phyloP scores from a whole-genome alignment of 1,140 invertebrate species.

The Aphidius ervi region DNA sequence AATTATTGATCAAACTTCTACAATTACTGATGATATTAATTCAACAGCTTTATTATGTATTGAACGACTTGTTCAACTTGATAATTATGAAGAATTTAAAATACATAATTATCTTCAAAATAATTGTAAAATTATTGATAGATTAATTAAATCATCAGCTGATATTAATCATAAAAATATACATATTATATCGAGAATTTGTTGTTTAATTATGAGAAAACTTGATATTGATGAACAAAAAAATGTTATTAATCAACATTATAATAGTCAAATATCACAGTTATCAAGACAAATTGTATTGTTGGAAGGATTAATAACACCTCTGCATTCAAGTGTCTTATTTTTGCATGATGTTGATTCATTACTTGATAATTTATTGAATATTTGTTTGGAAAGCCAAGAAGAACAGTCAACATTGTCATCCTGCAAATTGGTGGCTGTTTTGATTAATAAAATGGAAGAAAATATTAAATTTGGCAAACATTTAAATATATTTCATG shows the following conservation, averaged over 20 bases:
- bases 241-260: constrained; percentile 34
- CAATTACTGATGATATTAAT: constrained; percentile 25
- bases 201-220: constrained; percentile 22
- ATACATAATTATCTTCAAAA: constrained; percentile 37
- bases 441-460: constrained; percentile 38
- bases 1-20: constrained; percentile 30
- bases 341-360: constrained; percentile 22
- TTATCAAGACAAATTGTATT: constrained; percentile 28
- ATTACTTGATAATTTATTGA: constrained; percentile 26
- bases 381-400: constrained; percentile 24
- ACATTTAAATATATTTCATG: constrained; percentile 26
- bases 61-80: constrained; percentile 29
- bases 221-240: constrained; percentile 20
- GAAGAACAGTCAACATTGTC: constrained; percentile 19
- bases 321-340: constrained; percentile 28
- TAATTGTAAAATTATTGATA: constrained; percentile 28
- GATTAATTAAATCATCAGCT: constrained; percentile 1
- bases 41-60: constrained; percentile 35
- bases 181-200: constrained; percentile 18
- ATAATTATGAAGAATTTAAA: constrained; percentile 28
- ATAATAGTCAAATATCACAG: constrained; percentile 23
- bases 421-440: constrained; percentile 31
- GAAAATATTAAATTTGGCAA: constrained; percentile 17
- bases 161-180: neutral
- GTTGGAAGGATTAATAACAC: constrained; percentile 34